These are phyloP conservation scores for Dicranocentrus wangi DNA, from an alignment of 2,888 invertebrate species.

Conservation along the genomic window DNA sequence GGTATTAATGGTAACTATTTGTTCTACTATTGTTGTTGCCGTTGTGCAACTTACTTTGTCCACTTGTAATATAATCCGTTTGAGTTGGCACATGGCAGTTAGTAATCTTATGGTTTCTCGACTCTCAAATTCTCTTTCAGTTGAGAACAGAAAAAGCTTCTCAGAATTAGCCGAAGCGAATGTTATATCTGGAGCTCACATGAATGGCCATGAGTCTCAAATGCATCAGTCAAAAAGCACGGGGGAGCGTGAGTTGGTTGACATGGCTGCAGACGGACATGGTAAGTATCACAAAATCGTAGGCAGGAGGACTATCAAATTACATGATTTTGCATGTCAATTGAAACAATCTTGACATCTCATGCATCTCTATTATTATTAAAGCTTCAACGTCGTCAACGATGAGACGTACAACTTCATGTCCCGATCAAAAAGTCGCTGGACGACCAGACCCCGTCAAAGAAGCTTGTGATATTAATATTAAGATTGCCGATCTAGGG, in stretches of 20 bases:
- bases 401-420: slow-evolving; percentile 74
- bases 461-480: slow-evolving; percentile 90
- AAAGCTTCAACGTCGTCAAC: slow-evolving; percentile 67
- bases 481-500: slow-evolving; percentile 98
- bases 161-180: slow-evolving; percentile 74
- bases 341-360: neutral
- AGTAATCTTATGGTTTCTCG: neutral
- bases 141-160: slow-evolving; percentile 74
- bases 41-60: neutral
- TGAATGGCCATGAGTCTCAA: slow-evolving; percentile 67
- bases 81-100: no score
- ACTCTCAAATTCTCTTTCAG: slow-evolving; percentile 39
- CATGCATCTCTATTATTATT: neutral
- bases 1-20: slow-evolving; percentile 22
- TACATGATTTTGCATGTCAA: neutral
- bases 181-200: slow-evolving; percentile 73
- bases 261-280: slow-evolving; percentile 58
- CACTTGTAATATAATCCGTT: no score
- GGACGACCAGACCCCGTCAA: slow-evolving; percentile 84
- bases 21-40: neutral
- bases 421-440: slow-evolving; percentile 74
- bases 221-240: slow-evolving; percentile 69
- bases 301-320: no score
- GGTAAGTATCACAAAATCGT: slow-evolving; percentile 18
- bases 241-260: slow-evolving; percentile 68